Evolutionary conservation across 2,888 invertebrate genomes (phyloP), one percentile per base, ranked within the genome.

Genomic region (Pristionchus entomophagus): DNA sequence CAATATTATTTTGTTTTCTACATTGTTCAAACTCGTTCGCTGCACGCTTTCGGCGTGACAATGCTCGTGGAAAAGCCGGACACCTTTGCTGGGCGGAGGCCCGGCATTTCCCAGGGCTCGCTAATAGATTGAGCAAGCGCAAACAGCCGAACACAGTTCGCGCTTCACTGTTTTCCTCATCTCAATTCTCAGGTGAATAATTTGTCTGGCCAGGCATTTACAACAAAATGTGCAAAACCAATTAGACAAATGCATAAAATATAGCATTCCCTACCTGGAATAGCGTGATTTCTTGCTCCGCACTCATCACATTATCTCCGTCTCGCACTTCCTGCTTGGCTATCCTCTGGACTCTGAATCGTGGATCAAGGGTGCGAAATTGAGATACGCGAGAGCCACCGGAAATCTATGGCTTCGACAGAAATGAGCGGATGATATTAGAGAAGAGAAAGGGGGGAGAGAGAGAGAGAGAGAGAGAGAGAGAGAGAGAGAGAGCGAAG

Each of bases 261-360:
- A 29, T 17, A 12, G 62, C 2, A 62, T 26, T 6, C n/a, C n/a
- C n/a, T 73, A 73, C 73, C 73, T 73, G 73, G 73, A 73, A 73
- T n/a, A 73, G 73, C 41, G 73, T 73, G 73, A 73, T 73, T 73
- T 73, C 73, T 6, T 32, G 65, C 65, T n/a, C 73, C n/a, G 73
- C 73, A 73, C 73, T 73, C 73, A 73, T 73, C 73, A 73, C 73
- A 73, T 73, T 73, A 73, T 73, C 38, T 38, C n/a, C 2, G 41
- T 29, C 41, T 38, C 38, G 65, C 32, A 73, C 73, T 73, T 73
- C 73, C 45, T 73, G 10, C 41, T 73, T 73, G 56, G 19, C 8
- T 45, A n/a, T n/a, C n/a, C 14, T 35, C 6, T 12, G 41, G n/a
- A 5, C 17, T n/a, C 73, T 73, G 73, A 73, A 73, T 45, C 73